A percentile compares a stretch with the other conserved stretches of the same genome.
phyloP scores from a whole-genome alignment of 2,888 invertebrate species.

The Dascillus cervinus region DNA sequence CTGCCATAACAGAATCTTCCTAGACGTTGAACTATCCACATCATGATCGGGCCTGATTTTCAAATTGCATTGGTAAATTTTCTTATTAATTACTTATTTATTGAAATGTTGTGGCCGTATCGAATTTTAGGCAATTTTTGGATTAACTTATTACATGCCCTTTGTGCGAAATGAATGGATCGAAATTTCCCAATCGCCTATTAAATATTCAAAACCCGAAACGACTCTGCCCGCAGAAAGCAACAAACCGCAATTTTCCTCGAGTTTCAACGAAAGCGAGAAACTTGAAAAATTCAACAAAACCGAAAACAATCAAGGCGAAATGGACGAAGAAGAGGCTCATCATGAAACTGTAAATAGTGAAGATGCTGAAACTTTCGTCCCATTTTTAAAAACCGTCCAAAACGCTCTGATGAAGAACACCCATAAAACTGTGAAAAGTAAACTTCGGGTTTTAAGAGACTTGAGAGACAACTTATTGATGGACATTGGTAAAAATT shows the following conservation, averaged over 20 bases:
- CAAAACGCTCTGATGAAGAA: constrained; percentile 34
- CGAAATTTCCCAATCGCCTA: constrained; percentile 21
- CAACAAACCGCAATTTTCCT: too few species aligned
- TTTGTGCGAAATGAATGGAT: constrained; percentile 25
- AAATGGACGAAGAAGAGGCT: too few species aligned
- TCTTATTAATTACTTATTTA: too few species aligned
- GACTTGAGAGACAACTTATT: constrained; percentile 53
- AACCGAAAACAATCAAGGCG: too few species aligned
- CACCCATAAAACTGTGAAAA: constrained; percentile 38
- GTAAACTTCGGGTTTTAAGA: constrained; percentile 53
- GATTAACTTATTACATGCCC: constrained; percentile 9
- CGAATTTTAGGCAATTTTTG: too few species aligned
- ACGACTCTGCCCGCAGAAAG: neutral
- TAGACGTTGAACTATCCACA: too few species aligned
- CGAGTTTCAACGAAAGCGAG: too few species aligned
- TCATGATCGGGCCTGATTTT: too few species aligned
- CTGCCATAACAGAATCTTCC: constrained; percentile 1
- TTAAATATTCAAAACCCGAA: neutral
- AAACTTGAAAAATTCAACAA: too few species aligned
- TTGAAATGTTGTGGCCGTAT: too few species aligned
- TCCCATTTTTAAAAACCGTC: constrained; percentile 17
- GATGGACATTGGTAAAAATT: constrained; percentile 56
- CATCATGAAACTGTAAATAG: constrained; percentile 8
- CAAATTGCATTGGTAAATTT: too few species aligned
- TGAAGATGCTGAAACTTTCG: constrained; percentile 15